phyloP scores from a whole-genome alignment of 2,113 vertebrate genomes.

The Suricata suricatta region DNA sequence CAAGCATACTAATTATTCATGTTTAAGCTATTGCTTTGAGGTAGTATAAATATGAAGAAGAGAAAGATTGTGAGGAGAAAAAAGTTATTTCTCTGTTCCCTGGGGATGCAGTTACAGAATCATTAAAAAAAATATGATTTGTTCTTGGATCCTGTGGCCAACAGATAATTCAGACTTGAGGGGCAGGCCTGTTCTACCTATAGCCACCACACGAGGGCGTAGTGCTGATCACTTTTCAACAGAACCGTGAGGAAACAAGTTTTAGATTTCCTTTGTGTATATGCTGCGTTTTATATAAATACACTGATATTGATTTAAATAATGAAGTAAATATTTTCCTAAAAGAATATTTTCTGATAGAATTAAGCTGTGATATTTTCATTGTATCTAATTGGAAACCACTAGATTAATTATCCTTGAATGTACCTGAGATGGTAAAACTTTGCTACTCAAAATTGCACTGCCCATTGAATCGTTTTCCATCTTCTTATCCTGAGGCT shows the following conservation, averaged over 20 bases:
- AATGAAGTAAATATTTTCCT: neutral
- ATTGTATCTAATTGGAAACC: neutral
- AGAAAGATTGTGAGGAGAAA: neutral
- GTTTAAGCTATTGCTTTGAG: neutral
- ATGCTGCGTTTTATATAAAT: neutral
- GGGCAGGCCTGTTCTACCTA: neutral
- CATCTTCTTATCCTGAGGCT: neutral
- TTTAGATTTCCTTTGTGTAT: neutral
- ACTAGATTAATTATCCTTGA: neutral
- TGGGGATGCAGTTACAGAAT: neutral
- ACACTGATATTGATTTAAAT: neutral
- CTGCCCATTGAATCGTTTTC: neutral
- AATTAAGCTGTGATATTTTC: neutral
- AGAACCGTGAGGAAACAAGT: neutral
- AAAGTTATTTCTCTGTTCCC: neutral
- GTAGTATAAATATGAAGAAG: neutral
- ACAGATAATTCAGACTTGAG: neutral
- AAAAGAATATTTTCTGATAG: neutral
- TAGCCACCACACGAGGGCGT: constrained; percentile 19
- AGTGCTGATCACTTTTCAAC: neutral
- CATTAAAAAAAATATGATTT: neutral
- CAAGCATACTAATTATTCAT: neutral
- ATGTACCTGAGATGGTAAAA: neutral
- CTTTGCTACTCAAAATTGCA: neutral
- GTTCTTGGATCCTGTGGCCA: neutral